phyloP scores from a whole-genome alignment of 2,888 invertebrate genomes.

The Pomacea canaliculata region DNA sequence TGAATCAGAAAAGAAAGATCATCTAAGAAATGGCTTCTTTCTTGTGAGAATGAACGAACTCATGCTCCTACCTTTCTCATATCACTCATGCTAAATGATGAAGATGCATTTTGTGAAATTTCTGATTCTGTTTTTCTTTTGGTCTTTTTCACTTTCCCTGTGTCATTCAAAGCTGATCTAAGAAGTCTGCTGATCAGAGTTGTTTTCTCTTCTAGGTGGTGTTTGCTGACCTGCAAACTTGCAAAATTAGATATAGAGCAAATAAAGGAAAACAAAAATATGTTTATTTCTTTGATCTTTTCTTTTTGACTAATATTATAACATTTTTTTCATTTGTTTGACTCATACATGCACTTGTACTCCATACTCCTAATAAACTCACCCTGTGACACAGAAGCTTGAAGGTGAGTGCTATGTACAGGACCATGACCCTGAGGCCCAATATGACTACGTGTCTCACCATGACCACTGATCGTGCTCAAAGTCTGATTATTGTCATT shows the following conservation, averaged over 20 bases:
- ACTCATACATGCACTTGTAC: no score
- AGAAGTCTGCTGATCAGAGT: slow-evolving; percentile 25
- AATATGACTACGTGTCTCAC: slow-evolving; percentile 24
- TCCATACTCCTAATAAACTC: not conserved
- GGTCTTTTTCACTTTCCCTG: slow-evolving; percentile 57
- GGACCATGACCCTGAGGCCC: slow-evolving; percentile 46
- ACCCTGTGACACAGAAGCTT: not conserved
- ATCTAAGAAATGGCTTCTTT: no score
- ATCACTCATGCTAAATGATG: slow-evolving; percentile 50
- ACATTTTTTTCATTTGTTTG: no score
- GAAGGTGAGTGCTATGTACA: slow-evolving; percentile 53
- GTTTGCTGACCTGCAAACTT: slow-evolving; percentile 10
- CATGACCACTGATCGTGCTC: slow-evolving; percentile 55
- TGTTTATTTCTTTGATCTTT: no score
- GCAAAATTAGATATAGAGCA: not conserved
- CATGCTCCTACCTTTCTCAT: slow-evolving; percentile 50
- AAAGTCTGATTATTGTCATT: slow-evolving; percentile 39
- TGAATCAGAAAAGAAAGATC: no score
- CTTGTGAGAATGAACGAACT: no score
- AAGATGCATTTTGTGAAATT: slow-evolving; percentile 37
- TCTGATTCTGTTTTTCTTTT: slow-evolving; percentile 36
- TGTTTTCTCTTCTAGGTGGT: slow-evolving; percentile 18
- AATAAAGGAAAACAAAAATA: no score
- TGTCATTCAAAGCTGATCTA: slow-evolving; percentile 63
- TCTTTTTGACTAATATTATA: no score